Base-by-base conservation (phyloP, 1,140 invertebrate species). In the Megathymus violae region DNA sequence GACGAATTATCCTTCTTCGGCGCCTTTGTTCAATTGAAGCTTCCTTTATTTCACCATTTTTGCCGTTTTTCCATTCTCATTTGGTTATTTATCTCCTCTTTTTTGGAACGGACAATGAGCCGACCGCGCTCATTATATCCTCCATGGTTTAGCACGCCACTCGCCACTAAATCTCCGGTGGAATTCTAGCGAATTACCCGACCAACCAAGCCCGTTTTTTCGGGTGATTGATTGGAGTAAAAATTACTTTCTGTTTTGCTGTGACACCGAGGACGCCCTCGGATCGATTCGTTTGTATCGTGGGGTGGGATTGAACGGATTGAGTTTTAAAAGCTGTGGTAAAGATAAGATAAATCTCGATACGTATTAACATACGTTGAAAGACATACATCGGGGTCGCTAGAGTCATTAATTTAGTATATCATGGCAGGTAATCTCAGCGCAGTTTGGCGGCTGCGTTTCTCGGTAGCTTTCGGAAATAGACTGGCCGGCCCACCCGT, bases 171-270 rank as follows among this genome's bases (percentile, higher is more conserved):
- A 90, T 90, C 88, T 89, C 81, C 62, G 58, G n/a, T 75, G 88
- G 88, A 89, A 90, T 90, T 88, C 83, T 90, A 88, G 85, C 79
- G 88, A 89, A 88, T 90, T 90, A 90, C 71, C 85, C 69, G 67
- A 70, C 67, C 64, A 76, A 72, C 77, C 77, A 71, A 74, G 70
- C 66, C 71, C 74, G 83, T 83, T 88, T 86, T 88, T 87, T 80
- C 75, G 67, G 71, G 71, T 89, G 88, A 90, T 89, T 89, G 88
- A 90, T 90, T 77, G 79, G 80, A 85, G 72, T 82, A 80, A 84
- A 83, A 85, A 86, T 88, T 88, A 88, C 85, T 88, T 82, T 81
- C 74, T 76, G 76, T 72, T 82, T 85, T 81, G 76, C 76, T 64
- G 47, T 51, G 64, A 72, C 64, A 69, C 66, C 56, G 75, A 61